Percentiles rank a stretch among this genome's conserved stretches.
These are phyloP conservation scores for Zoanthus sansibaricus DNA, from an alignment of 92 coral and sea anemone genomes.

Conservation along the genomic window DNA sequence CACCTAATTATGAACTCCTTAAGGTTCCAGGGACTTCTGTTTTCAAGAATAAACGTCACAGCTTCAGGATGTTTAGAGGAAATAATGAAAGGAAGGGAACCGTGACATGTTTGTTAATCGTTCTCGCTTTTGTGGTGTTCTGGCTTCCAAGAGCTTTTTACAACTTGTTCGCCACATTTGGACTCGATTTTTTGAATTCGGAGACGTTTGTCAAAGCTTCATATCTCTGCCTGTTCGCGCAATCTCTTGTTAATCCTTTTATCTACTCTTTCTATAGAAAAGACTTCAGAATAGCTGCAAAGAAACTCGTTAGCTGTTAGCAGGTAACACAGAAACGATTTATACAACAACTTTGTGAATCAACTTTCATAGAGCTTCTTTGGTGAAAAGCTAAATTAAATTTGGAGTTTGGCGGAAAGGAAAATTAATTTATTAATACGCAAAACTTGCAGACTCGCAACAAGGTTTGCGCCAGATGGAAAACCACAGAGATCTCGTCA, in stretches of 20 bases:
- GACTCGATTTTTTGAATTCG: conserved; percentile 17
- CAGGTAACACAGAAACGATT: not conserved
- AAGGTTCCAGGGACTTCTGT: not conserved
- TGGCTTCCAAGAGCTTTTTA: conserved; percentile 44
- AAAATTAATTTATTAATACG: too few species aligned
- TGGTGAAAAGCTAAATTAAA: too few species aligned
- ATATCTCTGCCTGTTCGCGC: conserved; percentile 22
- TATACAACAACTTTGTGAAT: not conserved
- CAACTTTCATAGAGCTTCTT: not conserved
- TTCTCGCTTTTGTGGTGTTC: conserved; percentile 33
- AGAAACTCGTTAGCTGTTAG: conserved; percentile 4
- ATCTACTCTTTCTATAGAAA: conserved; percentile 38
- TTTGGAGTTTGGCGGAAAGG: too few species aligned
- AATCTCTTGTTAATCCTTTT: conserved; percentile 33
- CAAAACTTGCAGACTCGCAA: too few species aligned
- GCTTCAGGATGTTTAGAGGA: not conserved
- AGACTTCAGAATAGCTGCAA: conserved; percentile 34
- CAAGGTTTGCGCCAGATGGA: too few species aligned
- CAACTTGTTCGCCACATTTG: conserved; percentile 24
- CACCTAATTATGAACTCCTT: conserved; percentile 1
- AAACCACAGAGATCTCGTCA: too few species aligned
- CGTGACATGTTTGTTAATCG: conserved; percentile 30
- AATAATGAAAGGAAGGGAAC: conserved; percentile 35
- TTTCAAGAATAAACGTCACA: not conserved
- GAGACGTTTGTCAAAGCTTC: conserved; percentile 36